Evolutionary conservation across 2,797 vertebrate species (phyloP), one percentile per base, ranked within the genome.

Genomic region (Lindbergichthys nudifrons): DNA sequence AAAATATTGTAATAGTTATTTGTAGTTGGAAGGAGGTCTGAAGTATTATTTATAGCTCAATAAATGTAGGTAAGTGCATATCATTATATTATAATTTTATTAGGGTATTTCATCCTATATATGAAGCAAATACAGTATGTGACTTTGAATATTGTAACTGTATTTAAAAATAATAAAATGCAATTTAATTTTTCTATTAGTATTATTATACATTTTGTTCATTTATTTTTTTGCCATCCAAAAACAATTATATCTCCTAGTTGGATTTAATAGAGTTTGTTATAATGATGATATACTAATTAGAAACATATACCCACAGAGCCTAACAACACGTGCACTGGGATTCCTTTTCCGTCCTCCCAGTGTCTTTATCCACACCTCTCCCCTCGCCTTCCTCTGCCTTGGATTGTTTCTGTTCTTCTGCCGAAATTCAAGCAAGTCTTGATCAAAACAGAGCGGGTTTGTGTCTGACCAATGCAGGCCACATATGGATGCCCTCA

Each of bases 401-500:
- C 73, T 83, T 50, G 70, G 65, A 82, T 36, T 75, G 77, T 84
- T 80, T 82, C 81, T 79, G 72, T 79, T 86, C 74, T 87, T 80
- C 70, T 75, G 72, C 66, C 78, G 58, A 80, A 53, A 80, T 92
- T 69, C 82, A 83, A 87, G 79, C 39, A 16, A 67, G 77, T 56
- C 60, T 74, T 15, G 61, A 91, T 88, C 80, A 90, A 90, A 91
- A 84, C 69, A n/a, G 54, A 56, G 41, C 39, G n/a, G 42, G 71
- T 70, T 54, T 64, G 63, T 77, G 77, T 80, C 60, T 73, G 65
- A 79, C 75, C 67, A 53, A 58, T 60, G 54, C 78, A 64, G 56
- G 67, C 70, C 84, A 81, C 90, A 88, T 86, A 81, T 89, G 89
- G 82, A 75, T 56, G 70, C 80, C 63, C 78, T 62, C 83, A 78